Evolutionary conservation across 2,888 invertebrate genomes (phyloP).

Genomic region (Pristionchus mayeri): DNA sequence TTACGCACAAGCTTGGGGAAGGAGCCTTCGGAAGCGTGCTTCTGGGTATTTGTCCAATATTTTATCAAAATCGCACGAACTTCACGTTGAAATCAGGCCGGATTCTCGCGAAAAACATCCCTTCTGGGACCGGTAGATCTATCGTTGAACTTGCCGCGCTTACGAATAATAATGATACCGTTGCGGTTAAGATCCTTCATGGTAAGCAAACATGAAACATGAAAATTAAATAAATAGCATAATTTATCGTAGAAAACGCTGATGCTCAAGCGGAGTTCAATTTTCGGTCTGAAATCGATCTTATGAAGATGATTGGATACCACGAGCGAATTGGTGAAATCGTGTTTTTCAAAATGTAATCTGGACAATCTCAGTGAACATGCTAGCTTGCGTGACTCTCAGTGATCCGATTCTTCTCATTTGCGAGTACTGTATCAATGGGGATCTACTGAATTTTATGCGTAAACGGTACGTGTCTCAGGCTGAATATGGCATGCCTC

Average conservation of each 20-base stretch:
- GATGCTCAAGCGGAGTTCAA: not conserved
- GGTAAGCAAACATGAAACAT: too few species aligned
- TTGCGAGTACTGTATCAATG: conserved; percentile 25
- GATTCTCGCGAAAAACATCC: not conserved
- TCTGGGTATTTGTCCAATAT: not conserved
- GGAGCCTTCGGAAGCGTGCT: conserved; percentile 24
- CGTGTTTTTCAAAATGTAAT: too few species aligned
- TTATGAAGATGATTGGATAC: not conserved
- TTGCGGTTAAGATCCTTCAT: not conserved
- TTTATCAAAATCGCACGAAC: too few species aligned
- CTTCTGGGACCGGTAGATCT: not conserved
- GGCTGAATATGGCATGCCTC: too few species aligned
- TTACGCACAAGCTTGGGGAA: not conserved
- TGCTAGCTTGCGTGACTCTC: not conserved
- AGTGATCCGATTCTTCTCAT: conserved; percentile 4
- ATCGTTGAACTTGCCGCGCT: not conserved
- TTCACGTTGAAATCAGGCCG: not conserved
- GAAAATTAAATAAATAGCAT: too few species aligned
- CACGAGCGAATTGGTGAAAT: conserved; percentile 28
- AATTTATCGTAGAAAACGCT: not conserved
- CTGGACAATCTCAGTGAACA: not conserved
- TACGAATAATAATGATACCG: not conserved
- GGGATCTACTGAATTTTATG: conserved; percentile 20
- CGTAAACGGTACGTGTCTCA: not conserved
- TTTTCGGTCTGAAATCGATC: not conserved